Base-by-base conservation (phyloP, 23 tunicate genomes). In the Trididemnum clinides region DNA sequence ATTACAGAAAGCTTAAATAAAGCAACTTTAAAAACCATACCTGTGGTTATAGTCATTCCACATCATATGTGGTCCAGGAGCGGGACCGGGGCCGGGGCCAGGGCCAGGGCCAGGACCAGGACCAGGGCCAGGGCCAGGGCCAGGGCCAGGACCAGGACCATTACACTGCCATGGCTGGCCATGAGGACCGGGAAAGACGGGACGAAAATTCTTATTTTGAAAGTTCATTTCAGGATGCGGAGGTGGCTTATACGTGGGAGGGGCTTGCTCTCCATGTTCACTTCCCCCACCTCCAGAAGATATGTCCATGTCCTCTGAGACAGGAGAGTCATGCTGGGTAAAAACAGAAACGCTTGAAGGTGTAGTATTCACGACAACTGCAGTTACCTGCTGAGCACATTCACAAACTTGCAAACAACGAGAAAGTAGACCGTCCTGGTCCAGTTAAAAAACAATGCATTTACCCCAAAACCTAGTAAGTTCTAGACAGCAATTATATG, bases 291-390 rank as follows among this genome's bases (percentile, higher is more conserved):
- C 95, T 33, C 95, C 96, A 27, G 88, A 89, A 3, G 96, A 90
- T 37, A 90, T 90, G 28, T 90, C 96, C 96, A 90, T 90, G 70
- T 90, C 96, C 20, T 71, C 91, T 6, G 91, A 87, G 12, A 37
- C 84, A 30, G 39, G 21, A 1, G 82, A 64, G 10, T 18, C 57
- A 27, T 86, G 51, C 77, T 49, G 66, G 22, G n/a, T n/a, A n/a
- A n/a, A n/a, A n/a, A n/a, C n/a, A n/a, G n/a, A n/a, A n/a, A n/a
- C n/a, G n/a, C n/a, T n/a, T n/a, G n/a, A n/a, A n/a, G n/a, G n/a
- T n/a, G n/a, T n/a, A n/a, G n/a, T n/a, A n/a, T n/a, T n/a, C n/a
- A n/a, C n/a, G n/a, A n/a, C n/a, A n/a, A n/a, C n/a, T n/a, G n/a
- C n/a, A n/a, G n/a, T n/a, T n/a, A n/a, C n/a, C n/a, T n/a, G n/a